Conservation (phyloP, 53 echinoderm and acorn worm genomes). For the Mesocentrotus franciscanus region DNA sequence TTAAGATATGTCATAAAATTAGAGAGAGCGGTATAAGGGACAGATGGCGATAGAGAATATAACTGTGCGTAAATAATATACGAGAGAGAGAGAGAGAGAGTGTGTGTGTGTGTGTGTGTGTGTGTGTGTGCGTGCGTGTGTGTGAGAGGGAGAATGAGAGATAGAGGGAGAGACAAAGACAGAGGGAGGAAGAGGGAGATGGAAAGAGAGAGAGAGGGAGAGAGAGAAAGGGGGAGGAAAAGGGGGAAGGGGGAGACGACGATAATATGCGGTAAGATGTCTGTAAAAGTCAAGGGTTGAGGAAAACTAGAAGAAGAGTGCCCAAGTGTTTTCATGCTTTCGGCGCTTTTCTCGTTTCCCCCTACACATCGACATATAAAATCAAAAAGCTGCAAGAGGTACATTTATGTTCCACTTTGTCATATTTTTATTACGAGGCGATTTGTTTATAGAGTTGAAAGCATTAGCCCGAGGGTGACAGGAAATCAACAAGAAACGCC, state of each 20-base stretch:
- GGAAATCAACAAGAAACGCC: background rate
- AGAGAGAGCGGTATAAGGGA: no score
- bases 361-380: background rate
- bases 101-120: no score
- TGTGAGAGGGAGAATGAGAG: no score
- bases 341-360: background rate
- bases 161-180: background rate
- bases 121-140: no score
- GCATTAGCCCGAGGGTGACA: background rate
- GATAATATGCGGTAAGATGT: background rate
- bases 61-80: no score
- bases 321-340: background rate
- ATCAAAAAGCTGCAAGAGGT: background rate
- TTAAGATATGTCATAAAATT: no score
- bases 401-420: conserved; percentile 10
- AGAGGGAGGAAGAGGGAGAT: background rate
- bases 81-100: no score
- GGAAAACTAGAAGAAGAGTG: background rate
- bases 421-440: conserved; percentile 3
- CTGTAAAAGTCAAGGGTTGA: conserved; percentile 2
- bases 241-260: no score
- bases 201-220: background rate
- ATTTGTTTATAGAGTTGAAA: conserved; percentile 35
- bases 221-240: background rate
- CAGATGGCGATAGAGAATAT: no score